Percentiles rank a stretch among this genome's conserved stretches.
Evolutionary conservation across 2,888 invertebrate species (phyloP).

Genomic region (Thysanoteuthis rhombus): DNA sequence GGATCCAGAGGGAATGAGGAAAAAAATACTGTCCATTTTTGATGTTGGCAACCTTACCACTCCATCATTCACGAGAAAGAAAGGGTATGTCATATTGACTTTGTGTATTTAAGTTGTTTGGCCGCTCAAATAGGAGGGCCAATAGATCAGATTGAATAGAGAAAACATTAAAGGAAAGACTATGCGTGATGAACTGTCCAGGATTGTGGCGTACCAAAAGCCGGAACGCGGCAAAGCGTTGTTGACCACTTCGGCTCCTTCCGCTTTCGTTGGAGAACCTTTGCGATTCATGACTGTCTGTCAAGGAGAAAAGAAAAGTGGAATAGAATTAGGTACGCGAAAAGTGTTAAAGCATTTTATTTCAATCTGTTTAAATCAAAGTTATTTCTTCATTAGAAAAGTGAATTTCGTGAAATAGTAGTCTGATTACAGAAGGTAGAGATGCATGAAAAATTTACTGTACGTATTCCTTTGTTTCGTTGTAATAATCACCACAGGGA

Average conservation of each 20-base stretch:
- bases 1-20: too few relatives aligned
- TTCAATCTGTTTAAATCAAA: too few relatives aligned
- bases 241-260: background rate
- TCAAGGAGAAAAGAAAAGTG: background rate
- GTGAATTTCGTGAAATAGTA: too few relatives aligned
- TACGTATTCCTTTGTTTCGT: too few relatives aligned
- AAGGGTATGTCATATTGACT: background rate
- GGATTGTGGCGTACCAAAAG: slow-evolving; percentile 14
- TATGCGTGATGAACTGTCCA: slow-evolving; percentile 22
- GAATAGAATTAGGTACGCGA: background rate
- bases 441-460: too few relatives aligned
- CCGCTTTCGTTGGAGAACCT: background rate
- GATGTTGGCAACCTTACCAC: too few relatives aligned
- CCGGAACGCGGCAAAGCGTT: background rate
- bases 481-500: too few relatives aligned
- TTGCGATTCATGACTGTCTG: background rate
- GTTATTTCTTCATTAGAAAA: too few relatives aligned
- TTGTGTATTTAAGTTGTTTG: background rate
- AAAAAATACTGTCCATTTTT: too few relatives aligned
- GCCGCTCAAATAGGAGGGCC: slow-evolving; percentile 13
- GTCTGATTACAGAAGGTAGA: too few relatives aligned
- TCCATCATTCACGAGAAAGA: background rate
- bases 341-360: too few relatives aligned
- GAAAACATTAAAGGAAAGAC: slow-evolving; percentile 23
- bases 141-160: slow-evolving; percentile 23